phyloP scores from a whole-genome alignment of 2,797 vertebrate species.

The Sebastes melanostomus region DNA sequence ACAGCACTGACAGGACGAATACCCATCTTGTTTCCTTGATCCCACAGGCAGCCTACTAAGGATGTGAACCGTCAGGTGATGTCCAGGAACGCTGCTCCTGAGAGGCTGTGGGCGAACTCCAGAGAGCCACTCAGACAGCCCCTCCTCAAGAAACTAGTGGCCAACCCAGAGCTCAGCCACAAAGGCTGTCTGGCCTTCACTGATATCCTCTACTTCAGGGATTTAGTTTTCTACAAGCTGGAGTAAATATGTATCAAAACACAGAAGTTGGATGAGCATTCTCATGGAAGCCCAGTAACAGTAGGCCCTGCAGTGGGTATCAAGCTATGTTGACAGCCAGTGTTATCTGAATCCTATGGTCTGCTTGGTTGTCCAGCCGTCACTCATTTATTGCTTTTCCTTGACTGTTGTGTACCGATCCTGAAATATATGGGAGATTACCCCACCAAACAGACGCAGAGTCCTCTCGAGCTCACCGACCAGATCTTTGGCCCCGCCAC shows the following conservation, averaged over 20 bases:
- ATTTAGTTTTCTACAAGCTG: neutral
- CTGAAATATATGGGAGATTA: conserved; percentile 98
- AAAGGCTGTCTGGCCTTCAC: conserved; percentile 90
- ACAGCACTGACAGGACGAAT: neutral
- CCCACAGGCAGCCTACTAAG: conserved; percentile 77
- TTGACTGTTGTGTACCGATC: conserved; percentile 89
- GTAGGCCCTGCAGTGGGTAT: neutral
- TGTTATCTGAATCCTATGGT: neutral
- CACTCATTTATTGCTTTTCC: conserved; percentile 51
- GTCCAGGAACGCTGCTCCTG: conserved; percentile 80
- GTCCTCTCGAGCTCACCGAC: conserved; percentile 88
- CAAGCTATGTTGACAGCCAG: neutral
- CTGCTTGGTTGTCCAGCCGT: neutral
- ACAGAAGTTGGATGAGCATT: neutral
- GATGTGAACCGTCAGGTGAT: conserved; percentile 90
- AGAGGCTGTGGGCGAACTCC: conserved; percentile 89
- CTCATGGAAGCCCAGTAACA: neutral
- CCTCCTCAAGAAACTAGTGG: conserved; percentile 83
- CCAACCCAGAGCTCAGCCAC: conserved; percentile 84
- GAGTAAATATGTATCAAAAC: neutral
- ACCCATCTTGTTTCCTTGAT: neutral
- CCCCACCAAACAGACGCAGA: conserved; percentile 88
- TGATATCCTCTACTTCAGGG: conserved; percentile 88
- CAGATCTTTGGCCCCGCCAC: conserved; percentile 90
- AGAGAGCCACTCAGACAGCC: conserved; percentile 92